phyloP scores from a whole-genome alignment of 2,888 invertebrate species.

The Cerceris ruficornis region DNA sequence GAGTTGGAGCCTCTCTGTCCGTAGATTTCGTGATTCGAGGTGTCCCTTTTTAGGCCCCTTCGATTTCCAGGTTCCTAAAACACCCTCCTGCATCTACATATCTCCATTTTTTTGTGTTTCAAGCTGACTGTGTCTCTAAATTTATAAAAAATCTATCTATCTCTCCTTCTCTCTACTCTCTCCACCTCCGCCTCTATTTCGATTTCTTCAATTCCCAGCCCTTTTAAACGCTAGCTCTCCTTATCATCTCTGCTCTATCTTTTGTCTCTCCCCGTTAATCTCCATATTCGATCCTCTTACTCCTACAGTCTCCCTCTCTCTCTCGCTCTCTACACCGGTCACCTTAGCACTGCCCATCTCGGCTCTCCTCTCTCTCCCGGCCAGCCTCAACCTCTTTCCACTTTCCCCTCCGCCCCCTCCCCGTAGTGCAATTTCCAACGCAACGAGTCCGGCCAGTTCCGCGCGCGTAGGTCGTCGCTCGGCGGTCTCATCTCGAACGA shows the following conservation, averaged over 20 bases:
- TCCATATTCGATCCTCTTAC: too few relatives aligned
- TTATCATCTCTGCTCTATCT: too few relatives aligned
- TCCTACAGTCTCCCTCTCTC: background rate
- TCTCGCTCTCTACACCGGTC: too few relatives aligned
- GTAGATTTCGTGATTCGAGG: too few relatives aligned
- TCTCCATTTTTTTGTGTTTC: too few relatives aligned
- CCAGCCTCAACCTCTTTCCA: background rate
- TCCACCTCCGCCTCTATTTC: background rate
- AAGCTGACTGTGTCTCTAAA: background rate
- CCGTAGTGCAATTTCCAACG: background rate
- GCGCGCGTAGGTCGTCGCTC: constrained; percentile 43
- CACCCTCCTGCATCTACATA: too few relatives aligned
- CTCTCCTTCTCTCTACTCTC: constrained; percentile 20
- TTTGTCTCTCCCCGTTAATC: too few relatives aligned
- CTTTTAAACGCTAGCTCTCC: too few relatives aligned
- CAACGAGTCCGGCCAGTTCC: constrained; percentile 7
- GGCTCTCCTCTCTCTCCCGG: background rate
- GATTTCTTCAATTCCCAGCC: background rate
- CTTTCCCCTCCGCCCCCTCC: background rate
- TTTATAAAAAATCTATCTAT: constrained; percentile 25
- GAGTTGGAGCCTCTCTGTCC: too few relatives aligned
- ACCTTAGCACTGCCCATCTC: too few relatives aligned
- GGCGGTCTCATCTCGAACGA: constrained; percentile 61
- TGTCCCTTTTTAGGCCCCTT: too few relatives aligned
- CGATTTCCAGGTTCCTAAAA: too few relatives aligned